Evolutionary conservation across 2,888 invertebrate species (phyloP).

Genomic region (Mesorhabditis sp.): DNA sequence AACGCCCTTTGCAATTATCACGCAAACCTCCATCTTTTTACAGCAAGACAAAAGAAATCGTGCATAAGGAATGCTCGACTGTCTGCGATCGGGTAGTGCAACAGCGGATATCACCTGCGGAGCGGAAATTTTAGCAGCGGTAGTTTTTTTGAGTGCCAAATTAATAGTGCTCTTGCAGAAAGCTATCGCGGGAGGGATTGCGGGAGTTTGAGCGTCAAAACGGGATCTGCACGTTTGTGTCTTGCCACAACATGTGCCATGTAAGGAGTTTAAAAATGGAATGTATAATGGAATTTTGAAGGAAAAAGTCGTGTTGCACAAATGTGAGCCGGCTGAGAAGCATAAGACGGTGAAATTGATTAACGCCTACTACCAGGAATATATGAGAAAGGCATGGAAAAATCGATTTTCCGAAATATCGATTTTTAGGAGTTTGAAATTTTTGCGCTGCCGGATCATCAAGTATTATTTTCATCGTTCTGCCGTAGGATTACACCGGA

Average conservation of each 20-base stretch:
- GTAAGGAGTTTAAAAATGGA: background rate
- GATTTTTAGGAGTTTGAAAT: slow-evolving; percentile 5
- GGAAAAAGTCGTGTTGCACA: background rate
- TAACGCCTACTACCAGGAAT: background rate
- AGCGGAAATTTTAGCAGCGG: background rate
- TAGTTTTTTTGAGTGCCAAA: background rate
- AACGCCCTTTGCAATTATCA: too few species aligned
- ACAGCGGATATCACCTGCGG: background rate
- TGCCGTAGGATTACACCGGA: slow-evolving; percentile 1
- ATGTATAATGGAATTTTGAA: background rate
- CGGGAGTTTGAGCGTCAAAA: slow-evolving; percentile 1
- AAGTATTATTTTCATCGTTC: background rate
- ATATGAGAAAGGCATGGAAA: background rate
- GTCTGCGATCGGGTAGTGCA: background rate
- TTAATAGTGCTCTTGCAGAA: background rate
- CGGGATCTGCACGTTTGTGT: background rate
- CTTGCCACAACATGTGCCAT: background rate
- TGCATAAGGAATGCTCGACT: background rate
- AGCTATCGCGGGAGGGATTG: background rate
- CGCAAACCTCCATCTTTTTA: too few species aligned
- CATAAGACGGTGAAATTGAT: background rate
- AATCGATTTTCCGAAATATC: background rate
- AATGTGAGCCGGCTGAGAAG: background rate
- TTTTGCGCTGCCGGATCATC: background rate
- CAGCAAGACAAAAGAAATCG: slow-evolving; percentile 1